These are phyloP conservation scores for Paguma larvata DNA, from an alignment of 2,797 vertebrate species.

Conservation along the genomic window DNA sequence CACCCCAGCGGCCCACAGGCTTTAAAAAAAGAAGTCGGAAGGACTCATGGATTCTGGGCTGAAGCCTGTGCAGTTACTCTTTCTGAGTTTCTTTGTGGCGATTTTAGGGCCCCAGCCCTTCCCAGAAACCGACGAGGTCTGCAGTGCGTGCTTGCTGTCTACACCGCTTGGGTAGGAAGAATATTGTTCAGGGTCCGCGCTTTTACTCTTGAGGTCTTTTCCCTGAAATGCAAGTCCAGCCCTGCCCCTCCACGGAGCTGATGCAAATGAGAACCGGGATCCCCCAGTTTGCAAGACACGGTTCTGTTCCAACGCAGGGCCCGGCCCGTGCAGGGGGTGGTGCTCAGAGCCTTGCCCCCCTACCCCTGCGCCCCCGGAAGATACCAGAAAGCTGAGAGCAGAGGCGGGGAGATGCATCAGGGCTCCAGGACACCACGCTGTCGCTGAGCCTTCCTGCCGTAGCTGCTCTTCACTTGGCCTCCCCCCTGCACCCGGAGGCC, in stretches of 20 bases:
- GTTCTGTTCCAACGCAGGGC: not conserved
- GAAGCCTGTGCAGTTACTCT: not conserved
- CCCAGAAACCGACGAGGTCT: no score
- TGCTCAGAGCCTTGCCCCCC: not conserved
- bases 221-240: conserved; percentile 45
- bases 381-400: not conserved
- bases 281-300: not conserved
- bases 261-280: not conserved
- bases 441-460: no score
- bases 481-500: no score
- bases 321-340: not conserved
- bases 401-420: not conserved
- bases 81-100: not conserved
- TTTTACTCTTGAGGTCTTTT: not conserved
- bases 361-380: not conserved
- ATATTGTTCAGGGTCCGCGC: not conserved
- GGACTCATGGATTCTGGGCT: not conserved
- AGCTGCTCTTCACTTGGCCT: not conserved
- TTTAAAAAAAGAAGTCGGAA: not conserved
- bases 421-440: not conserved
- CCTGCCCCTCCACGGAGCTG: not conserved
- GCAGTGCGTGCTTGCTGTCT: not conserved
- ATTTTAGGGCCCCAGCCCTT: not conserved
- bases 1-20: not conserved
- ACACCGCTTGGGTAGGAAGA: not conserved